A percentile compares a stretch with the other conserved stretches of the same genome.
phyloP scores from a whole-genome alignment of 1,140 invertebrate genomes.

The Atta texana region DNA sequence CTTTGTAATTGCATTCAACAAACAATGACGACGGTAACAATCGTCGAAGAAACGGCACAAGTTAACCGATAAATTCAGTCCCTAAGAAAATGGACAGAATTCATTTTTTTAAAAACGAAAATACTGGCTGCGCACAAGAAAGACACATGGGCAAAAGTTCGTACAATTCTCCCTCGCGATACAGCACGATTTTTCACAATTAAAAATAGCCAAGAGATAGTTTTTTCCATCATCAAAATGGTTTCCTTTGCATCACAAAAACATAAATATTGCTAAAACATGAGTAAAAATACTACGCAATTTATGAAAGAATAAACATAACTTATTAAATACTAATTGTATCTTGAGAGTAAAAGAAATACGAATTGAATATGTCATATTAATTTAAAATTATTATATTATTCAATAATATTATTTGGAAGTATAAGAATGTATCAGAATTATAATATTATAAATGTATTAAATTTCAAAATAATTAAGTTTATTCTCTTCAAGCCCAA shows the following conservation, averaged over 20 bases:
- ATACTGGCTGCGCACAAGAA: constrained; percentile 22
- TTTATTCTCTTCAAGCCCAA: neutral
- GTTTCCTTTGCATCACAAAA: neutral
- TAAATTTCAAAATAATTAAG: constrained; percentile 9
- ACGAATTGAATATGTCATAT: neutral
- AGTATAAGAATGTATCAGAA: neutral
- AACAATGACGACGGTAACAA: neutral
- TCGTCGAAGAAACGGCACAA: neutral
- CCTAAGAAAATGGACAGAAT: neutral
- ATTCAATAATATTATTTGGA: constrained; percentile 1
- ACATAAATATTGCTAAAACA: neutral
- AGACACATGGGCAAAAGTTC: constrained; percentile 39
- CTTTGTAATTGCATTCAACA: constrained; percentile 48
- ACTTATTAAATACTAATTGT: neutral
- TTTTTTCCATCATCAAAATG: neutral
- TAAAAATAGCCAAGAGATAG: neutral
- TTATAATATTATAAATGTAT: constrained; percentile 1
- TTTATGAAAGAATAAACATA: neutral
- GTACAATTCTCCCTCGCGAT: neutral
- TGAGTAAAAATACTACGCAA: neutral
- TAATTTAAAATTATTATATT: neutral
- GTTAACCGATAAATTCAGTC: constrained; percentile 20
- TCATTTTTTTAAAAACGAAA: constrained; percentile 37
- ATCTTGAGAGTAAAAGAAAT: constrained; percentile 7
- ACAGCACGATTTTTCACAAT: neutral